Base-by-base conservation (phyloP, 2,888 invertebrate genomes). In the Cacoxenus indagator region DNA sequence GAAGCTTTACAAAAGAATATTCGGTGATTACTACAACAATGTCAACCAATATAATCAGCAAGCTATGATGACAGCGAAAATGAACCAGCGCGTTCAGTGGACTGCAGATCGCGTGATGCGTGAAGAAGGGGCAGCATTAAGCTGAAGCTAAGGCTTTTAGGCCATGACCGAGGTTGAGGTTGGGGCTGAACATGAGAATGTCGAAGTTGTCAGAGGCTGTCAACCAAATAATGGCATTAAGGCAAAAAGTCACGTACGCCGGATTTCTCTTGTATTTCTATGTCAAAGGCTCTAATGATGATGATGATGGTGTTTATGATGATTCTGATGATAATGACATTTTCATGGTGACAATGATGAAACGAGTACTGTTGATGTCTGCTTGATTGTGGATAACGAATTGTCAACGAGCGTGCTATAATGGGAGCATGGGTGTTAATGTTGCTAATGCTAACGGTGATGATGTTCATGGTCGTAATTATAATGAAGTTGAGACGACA, bases 221-320 rank as follows among this genome's bases (percentile, higher is more conserved):
- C 80, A 80, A 75, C 81, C 76, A 76, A 76, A 76, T 72, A 75
- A 72, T 73, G 78, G 76, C 81, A 80, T 82, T 82, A 80, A 76
- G 83, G 78, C 78, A 78, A 76, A 78, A 85, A 84, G 85, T 84
- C 84, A 85, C 84, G 84, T 84, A 84, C 84, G 80, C 76, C 84
- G 84, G 85, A 82, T 84, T 84, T 84, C 81, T 77, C 72, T 70
- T 77, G 77, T 81, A 76, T 78, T 76, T 77, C 75, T 75, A 76
- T 75, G 75, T 73, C 76, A 73, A 68, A 72, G 74, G 73, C 70
- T 70, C 54, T 55, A n/a, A 68, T 45, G 69, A 31, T 46, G 67
- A 65, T 61, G 69, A 71, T 68, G 72, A 75, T 78, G 77, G 75
- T 72, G 75, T 76, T 72, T 74, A 74, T 73, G 71, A 74, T 72